These are phyloP conservation scores for Sinonovacula constricta DNA, from an alignment of 1,140 invertebrate genomes.

Conservation along the genomic window DNA sequence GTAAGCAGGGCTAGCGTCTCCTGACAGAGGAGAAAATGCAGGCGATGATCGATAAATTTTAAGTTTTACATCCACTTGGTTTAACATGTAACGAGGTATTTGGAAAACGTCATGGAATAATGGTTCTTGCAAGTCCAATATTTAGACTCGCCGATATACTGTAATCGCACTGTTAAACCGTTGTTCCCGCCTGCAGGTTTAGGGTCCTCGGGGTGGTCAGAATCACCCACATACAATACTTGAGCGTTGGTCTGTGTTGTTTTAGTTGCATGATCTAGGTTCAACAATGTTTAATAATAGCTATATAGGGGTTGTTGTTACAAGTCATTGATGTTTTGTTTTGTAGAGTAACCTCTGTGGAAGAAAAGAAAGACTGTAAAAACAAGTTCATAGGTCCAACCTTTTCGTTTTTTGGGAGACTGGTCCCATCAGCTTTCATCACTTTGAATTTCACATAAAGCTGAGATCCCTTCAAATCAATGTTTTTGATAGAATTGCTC, in stretches of 20 bases:
- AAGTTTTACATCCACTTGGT: no score
- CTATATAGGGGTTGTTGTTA: slow-evolving; percentile 30
- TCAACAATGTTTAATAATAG: slow-evolving; percentile 30
- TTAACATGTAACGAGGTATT: slow-evolving; percentile 12
- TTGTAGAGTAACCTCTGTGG: slow-evolving; percentile 19
- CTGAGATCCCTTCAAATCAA: background rate
- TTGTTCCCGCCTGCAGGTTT: background rate
- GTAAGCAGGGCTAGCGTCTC: slow-evolving; percentile 2
- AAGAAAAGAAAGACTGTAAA: slow-evolving; percentile 34
- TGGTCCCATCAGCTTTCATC: slow-evolving; percentile 8
- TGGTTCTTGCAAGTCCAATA: slow-evolving; percentile 28
- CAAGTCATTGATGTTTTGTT: slow-evolving; percentile 37
- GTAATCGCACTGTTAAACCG: background rate
- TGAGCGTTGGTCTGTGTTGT: slow-evolving; percentile 14
- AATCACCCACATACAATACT: slow-evolving; percentile 23
- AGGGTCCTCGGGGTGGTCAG: slow-evolving; percentile 21
- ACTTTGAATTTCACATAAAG: slow-evolving; percentile 15
- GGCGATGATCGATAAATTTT: slow-evolving; percentile 17
- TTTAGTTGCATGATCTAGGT: slow-evolving; percentile 21
- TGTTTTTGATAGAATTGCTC: slow-evolving; percentile 55
- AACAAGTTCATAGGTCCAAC: slow-evolving; percentile 27
- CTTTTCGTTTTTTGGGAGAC: slow-evolving; percentile 1
- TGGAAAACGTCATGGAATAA: slow-evolving; percentile 29
- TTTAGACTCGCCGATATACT: slow-evolving; percentile 6
- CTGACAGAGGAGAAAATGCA: slow-evolving; percentile 7